Base-by-base conservation (phyloP, 1,140 invertebrate genomes). In the Ctenoplectra terminalis region DNA sequence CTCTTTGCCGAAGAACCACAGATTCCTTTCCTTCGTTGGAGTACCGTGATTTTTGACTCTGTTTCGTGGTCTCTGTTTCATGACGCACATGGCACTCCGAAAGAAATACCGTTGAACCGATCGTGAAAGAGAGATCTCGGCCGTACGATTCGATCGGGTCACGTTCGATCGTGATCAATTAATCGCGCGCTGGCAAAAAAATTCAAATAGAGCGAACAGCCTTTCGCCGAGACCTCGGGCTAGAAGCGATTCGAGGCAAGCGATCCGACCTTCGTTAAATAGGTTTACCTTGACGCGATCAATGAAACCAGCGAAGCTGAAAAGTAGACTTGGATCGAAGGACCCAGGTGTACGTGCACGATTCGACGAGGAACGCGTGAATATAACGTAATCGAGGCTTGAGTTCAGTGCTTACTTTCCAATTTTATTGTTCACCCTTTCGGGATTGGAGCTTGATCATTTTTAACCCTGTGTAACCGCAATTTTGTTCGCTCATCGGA, bases 221-320 rank as follows among this genome's bases (percentile, higher is more conserved):
- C 77, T 80, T 80, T 80, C 77, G 77, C 77, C 77, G 58, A 61
- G 69, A 72, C 69, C 77, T 79, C 58, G 69, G 48, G 77, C 56
- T 79, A 63, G 67, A 63, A 46, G 46, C 46, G 46, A 50, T 72
- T 72, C 76, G 76, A 72, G 76, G 76, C 67, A 69, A 58, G n/a
- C 75, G 75, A 7, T 37, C 15, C 67, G 77, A 80, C 77, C 77
- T 80, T 73, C 77, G 77, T 72, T 63, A 72, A 63, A 63, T 73
- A 61, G 58, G 46, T 40, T 80, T n/a, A 43, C 77, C 77, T 80
- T 80, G 77, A 17, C 56, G 69, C 34, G 69, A 80, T 63, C 58
- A 40, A 29, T 80, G 69, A 80, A 80, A 80, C 37, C 77, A 80
- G 17, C 69, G 26, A 1, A 73, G 77, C 77, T 80, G 77, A 80